Base-by-base conservation (phyloP, 2,888 invertebrate species). In the Esperia sulphurella region DNA sequence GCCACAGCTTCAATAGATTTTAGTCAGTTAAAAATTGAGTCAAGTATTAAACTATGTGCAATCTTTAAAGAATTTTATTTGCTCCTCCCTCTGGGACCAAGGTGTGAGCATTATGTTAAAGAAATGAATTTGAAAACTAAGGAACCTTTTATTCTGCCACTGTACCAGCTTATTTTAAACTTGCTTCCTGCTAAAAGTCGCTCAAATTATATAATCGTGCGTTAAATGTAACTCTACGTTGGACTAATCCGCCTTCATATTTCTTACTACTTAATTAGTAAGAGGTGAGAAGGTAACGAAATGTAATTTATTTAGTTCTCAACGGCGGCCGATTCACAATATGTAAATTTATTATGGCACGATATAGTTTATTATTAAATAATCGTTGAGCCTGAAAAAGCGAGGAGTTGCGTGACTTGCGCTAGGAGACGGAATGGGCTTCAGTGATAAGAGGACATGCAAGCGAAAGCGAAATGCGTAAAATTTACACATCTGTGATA, bases 361-460 rank as follows among this genome's bases (percentile, higher is more conserved):
- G 70, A 74, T 77, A 79, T 79, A 46, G 84, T 83, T 81, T 85
- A 83, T 79, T 82, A 77, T 79, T 76, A 76, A 80, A 84, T 85
- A 85, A 83, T 81, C 75, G 77, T 69, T 73, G 75, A 72, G 75
- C 65, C 76, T 76, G 75, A 79, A 84, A 82, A 79, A 79, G 67
- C 61, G 61, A 63, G 61, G 53, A 56, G 71, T 85, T 77, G 85
- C 86, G 87, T 87, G 86, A 79, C 73, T 51, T 52, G 21, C 21
- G 21, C 5, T 21, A 48, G 43, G 52, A 39, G 49, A 39, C 38
- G 52, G 14, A 37, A 35, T 55, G 33, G 28, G 41, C 6, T 14
- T 49, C 57, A 49, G 52, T 9, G 13, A 41, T 13, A 12, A 12
- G 14, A 29, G 13, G 13, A n/a, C 2, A n/a, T 12, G 29, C 12